Percentiles rank a stretch among this genome's conserved stretches.
Evolutionary conservation across 2,888 invertebrate genomes (phyloP).

Genomic region (Polymixis flavicincta): DNA sequence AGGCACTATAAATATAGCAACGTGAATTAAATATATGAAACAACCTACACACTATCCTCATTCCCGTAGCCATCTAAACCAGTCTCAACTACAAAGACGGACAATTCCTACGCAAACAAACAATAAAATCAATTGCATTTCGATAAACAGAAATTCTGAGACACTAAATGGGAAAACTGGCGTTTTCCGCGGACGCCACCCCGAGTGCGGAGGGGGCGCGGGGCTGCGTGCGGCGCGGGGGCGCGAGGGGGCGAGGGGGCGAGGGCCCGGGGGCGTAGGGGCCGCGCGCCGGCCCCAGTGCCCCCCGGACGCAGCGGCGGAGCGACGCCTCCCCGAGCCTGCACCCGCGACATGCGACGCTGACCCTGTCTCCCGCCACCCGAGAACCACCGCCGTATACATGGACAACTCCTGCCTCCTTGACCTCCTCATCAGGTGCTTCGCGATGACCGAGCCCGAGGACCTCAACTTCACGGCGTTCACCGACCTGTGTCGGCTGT

Average conservation of each 20-base stretch:
- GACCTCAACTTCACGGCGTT: conserved; percentile 93
- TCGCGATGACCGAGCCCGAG: conserved; percentile 92
- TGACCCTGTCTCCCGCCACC: conserved; percentile 87
- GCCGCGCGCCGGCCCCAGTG: conserved; percentile 79
- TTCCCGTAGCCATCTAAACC: conserved; percentile 22
- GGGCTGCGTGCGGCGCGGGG: conserved; percentile 71
- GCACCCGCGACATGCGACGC: conserved; percentile 87
- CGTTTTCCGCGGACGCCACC: conserved; percentile 85
- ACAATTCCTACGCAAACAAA: conserved; percentile 52
- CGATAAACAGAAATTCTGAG: conserved; percentile 77
- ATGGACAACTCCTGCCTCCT: conserved; percentile 91
- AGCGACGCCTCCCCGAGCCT: conserved; percentile 87
- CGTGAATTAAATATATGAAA: neutral
- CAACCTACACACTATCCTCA: neutral
- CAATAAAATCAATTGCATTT: conserved; percentile 77
- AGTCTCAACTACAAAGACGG: neutral
- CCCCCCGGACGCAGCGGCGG: conserved; percentile 89
- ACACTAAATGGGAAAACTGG: conserved; percentile 86
- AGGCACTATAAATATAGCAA: neutral
- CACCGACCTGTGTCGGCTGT: conserved; percentile 93
- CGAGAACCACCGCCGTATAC: conserved; percentile 87
- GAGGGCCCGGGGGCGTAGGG: conserved; percentile 69
- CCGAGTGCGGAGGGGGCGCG: conserved; percentile 70
- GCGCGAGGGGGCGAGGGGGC: conserved; percentile 66
- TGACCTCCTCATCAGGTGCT: conserved; percentile 91